Percentiles rank a stretch among this genome's conserved stretches.
Conservation (phyloP, 2,888 invertebrate species). For the Chymomyza amoena region DNA sequence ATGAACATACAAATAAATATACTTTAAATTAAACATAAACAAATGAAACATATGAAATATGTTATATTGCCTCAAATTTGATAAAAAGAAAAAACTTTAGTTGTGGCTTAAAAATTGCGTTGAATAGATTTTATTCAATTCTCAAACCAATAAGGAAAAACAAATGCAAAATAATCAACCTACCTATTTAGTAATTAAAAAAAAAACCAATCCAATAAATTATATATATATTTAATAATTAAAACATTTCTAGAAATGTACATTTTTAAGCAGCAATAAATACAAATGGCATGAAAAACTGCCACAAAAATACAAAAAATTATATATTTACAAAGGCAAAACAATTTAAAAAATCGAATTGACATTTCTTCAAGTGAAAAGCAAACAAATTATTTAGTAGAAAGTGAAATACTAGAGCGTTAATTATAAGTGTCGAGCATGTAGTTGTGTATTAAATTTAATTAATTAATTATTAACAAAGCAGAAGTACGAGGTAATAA, state of each 20-base stretch:
- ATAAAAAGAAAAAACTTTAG: not conserved
- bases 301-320: slow-evolving; percentile 5
- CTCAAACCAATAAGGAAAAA: slow-evolving; percentile 23
- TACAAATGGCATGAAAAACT: not conserved
- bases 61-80: slow-evolving; percentile 45
- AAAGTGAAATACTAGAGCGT: slow-evolving; percentile 47
- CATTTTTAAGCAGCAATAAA: slow-evolving; percentile 18
- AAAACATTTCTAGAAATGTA: slow-evolving; percentile 56
- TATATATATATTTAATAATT: slow-evolving; percentile 14
- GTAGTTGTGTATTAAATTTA: slow-evolving; percentile 65
- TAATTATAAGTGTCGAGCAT: slow-evolving; percentile 53
- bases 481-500: slow-evolving; percentile 50
- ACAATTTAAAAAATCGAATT: slow-evolving; percentile 39
- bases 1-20: slow-evolving; percentile 45
- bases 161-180: slow-evolving; percentile 62
- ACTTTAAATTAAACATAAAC: slow-evolving; percentile 24
- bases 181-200: slow-evolving; percentile 62
- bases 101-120: not conserved
- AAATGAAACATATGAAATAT: slow-evolving; percentile 60
- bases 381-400: slow-evolving; percentile 58
- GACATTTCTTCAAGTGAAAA: slow-evolving; percentile 47
- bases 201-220: slow-evolving; percentile 35
- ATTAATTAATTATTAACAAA: slow-evolving; percentile 43
- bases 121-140: not conserved
- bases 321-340: slow-evolving; percentile 46